Evolutionary conservation across 1,140 invertebrate genomes (phyloP), one percentile per base, ranked within the genome.

Genomic region (Chionoecetes opilio): DNA sequence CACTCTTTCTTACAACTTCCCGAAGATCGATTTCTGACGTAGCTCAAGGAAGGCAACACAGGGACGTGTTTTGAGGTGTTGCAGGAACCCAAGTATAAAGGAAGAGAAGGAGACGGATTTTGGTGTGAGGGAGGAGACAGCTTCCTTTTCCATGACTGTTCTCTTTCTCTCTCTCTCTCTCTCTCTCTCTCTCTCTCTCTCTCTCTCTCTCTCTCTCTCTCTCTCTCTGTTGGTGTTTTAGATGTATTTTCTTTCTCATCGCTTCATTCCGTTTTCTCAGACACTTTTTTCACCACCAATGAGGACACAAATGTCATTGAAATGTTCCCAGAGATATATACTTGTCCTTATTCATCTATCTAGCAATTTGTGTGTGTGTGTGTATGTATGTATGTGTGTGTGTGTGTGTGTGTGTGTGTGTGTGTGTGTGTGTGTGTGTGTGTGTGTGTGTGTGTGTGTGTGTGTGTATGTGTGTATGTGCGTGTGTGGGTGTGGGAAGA

Each of bases 11-110:
- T 35, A 17, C 32, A 88, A 38, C 35, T 88, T 38, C 11, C 35
- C 3, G 8, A 38, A 38, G 86, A 88, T 88, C 86, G 86, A 88
- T 88, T 88, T 88, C 86, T 38, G 86, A 29, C 37, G 86, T 37
- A 37, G 26, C 86, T 38, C 38, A 88, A 26, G 86, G 35, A 38
- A 29, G 32, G 14, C 86, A 29, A 88, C 35, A 32, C 35, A 26
- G n/a, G 84, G 84, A 86, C 63, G 63, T 75, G 21, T 75, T 17
- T n/a, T 26, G 63, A n/a, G 21, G 21, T 75, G 26, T 75, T n/a
- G 63, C n/a, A n/a, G 9, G 63, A 75, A 75, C 63, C 1, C 1
- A 1, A 26, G 21, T 26, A 75, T 26, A 75, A 75, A 75, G n/a
- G 63, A 26, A 75, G 63, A 21, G 63, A 21, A 75, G n/a, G 26